Percentiles rank a stretch among this genome's conserved stretches.
phyloP scores from a whole-genome alignment of 2,888 invertebrate genomes.

The Andrena dorsata region DNA sequence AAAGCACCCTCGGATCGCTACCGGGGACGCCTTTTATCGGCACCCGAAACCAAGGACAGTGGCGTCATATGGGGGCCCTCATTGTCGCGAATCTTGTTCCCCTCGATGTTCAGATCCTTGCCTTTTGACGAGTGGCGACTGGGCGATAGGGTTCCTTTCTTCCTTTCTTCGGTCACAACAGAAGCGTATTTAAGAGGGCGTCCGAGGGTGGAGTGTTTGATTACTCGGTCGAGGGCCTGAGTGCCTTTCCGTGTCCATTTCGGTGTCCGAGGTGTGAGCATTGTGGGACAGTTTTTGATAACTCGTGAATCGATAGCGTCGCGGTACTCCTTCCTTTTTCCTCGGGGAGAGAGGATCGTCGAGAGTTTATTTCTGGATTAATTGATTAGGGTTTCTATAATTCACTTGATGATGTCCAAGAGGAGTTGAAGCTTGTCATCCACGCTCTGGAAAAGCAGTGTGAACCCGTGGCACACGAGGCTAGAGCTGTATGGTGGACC shows the following conservation, averaged over 20 bases:
- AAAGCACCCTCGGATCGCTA: slow-evolving; percentile 56
- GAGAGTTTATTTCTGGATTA: too few relatives aligned
- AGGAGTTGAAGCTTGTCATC: not conserved
- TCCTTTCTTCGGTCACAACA: not conserved
- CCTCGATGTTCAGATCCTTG: not conserved
- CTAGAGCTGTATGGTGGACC: slow-evolving; percentile 55
- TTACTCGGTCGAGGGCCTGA: slow-evolving; percentile 20
- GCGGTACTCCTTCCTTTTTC: too few relatives aligned
- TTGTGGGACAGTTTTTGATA: too few relatives aligned
- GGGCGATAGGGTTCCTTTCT: not conserved
- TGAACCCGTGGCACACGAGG: slow-evolving; percentile 50
- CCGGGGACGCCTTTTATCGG: slow-evolving; percentile 15
- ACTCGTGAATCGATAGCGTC: too few relatives aligned
- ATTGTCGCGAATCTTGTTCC: not conserved
- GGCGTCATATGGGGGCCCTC: not conserved
- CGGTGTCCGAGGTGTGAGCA: not conserved
- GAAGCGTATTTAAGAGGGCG: too few relatives aligned
- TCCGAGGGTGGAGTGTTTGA: slow-evolving; percentile 1
- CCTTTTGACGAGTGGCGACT: not conserved
- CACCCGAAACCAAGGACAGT: not conserved
- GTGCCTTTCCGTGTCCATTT: slow-evolving; percentile 46
- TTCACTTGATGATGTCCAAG: not conserved
- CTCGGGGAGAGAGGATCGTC: too few relatives aligned
- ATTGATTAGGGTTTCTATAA: too few relatives aligned
- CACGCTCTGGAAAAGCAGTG: slow-evolving; percentile 53